Evolutionary conservation across 2,888 invertebrate genomes (phyloP).

Genomic region (Syrphus vitripennis): DNA sequence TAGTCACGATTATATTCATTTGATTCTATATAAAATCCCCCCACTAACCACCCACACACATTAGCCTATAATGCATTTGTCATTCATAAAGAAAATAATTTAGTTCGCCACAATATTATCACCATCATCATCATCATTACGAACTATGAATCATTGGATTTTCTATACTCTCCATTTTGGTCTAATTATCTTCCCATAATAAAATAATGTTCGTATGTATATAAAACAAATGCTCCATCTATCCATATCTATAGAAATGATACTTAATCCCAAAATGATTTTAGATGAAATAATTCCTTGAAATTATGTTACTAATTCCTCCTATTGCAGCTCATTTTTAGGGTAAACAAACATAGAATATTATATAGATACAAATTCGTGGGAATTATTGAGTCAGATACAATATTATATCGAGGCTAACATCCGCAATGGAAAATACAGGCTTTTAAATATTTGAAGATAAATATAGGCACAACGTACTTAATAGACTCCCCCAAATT

Average conservation of each 20-base stretch:
- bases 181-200: constrained; percentile 46
- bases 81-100: constrained; percentile 10
- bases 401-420: neutral
- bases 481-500: neutral
- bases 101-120: neutral
- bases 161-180: constrained; percentile 49
- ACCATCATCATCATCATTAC: neutral
- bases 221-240: neutral
- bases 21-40: neutral
- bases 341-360: neutral
- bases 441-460: constrained; percentile 28
- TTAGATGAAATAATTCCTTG: constrained; percentile 43
- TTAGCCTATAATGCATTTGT: constrained; percentile 1
- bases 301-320: constrained; percentile 60
- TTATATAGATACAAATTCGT: constrained; percentile 18
- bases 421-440: constrained; percentile 48
- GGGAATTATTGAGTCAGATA: constrained; percentile 39
- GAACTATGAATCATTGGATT: constrained; percentile 34
- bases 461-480: neutral
- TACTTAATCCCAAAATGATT: neutral
- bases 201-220: neutral
- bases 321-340: constrained; percentile 8
- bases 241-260: neutral
- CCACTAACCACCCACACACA: constrained; percentile 31
- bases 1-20: constrained; percentile 12